Evolutionary conservation across 2,797 vertebrate species (phyloP).

Genomic region (Gambelia wislizenii): DNA sequence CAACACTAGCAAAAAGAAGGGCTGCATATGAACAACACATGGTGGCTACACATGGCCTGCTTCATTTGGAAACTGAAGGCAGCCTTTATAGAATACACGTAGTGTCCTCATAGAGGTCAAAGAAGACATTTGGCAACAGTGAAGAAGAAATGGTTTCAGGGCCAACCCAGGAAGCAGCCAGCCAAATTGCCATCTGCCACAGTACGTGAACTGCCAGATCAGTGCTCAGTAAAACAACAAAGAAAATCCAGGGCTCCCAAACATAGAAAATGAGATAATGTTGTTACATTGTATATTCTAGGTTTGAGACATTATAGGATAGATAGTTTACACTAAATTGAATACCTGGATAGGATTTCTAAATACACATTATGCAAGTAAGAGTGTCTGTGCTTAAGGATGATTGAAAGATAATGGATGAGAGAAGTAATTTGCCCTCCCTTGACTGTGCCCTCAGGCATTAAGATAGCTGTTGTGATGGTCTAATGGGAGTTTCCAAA

Average conservation of each 20-base stretch:
- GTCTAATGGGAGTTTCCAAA: too few species aligned
- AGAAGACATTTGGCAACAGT: slow-evolving; percentile 47
- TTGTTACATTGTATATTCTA: background rate
- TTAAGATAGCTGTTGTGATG: too few species aligned
- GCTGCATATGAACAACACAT: slow-evolving; percentile 48
- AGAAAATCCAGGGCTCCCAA: slow-evolving; percentile 32
- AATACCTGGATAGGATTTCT: too few species aligned
- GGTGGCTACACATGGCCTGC: slow-evolving; percentile 43
- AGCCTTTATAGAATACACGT: slow-evolving; percentile 48
- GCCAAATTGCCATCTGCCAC: slow-evolving; percentile 37
- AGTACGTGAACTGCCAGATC: slow-evolving; percentile 18
- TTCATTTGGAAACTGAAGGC: slow-evolving; percentile 57
- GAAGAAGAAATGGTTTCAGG: slow-evolving; percentile 56
- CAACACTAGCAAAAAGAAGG: slow-evolving; percentile 39
- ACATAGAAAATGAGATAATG: background rate
- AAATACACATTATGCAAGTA: too few species aligned
- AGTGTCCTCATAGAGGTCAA: slow-evolving; percentile 44
- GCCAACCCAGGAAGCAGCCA: slow-evolving; percentile 53
- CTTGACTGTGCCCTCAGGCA: too few species aligned
- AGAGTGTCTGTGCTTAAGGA: too few species aligned
- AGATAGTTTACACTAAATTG: background rate
- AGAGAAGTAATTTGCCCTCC: too few species aligned
- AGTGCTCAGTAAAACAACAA: slow-evolving; percentile 20
- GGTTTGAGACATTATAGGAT: background rate
- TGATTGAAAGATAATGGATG: too few species aligned